Evolutionary conservation across 1,140 invertebrate species (phyloP), one percentile per base, ranked within the genome.

Genomic region (Drosophila ogumai): DNA sequence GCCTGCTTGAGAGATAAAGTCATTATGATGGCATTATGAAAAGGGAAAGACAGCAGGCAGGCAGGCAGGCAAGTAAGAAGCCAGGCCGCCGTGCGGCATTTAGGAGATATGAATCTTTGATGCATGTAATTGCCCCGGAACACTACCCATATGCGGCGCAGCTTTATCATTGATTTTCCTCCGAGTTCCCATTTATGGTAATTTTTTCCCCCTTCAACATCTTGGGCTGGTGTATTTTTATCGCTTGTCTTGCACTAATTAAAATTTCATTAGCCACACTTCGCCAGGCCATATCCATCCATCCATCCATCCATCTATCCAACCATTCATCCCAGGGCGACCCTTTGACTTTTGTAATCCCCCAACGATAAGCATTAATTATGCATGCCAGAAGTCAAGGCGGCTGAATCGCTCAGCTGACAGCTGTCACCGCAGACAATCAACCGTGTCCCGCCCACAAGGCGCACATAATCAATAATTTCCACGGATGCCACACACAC

Each of bases 41-140:
- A 90, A 88, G 64, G 76, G 66, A 71, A 73, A 61, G 47, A 41
- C 46, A 69, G 28, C 15, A 7, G 61, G 63, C 57, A 58, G 68
- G 68, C 19, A 43, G 40, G 28, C 32, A 47, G 63, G 44, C 22
- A 31, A 46, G 44, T n/a, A 31, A 46, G 49, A 19, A 47, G 47
- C 22, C 38, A 38, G 56, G 43, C 32, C 55, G 55, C 79, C 75
- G 69, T 72, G 84, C 75, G 76, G 77, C 85, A 82, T 84, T 88
- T 88, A 88, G 75, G 73, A 34, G 80, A 90, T 81, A 90, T 88
- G 85, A 88, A 88, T 88, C 85, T 88, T 88, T 88, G 85, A 88
- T 88, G 85, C 85, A 75, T 90, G 81, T 88, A 88, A 88, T 88
- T 88, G 85, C 74, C 61, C 40, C 56, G 56, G 34, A 72, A 72